Evolutionary conservation across 2,888 invertebrate genomes (phyloP), one percentile per base, ranked within the genome.

Genomic region (Amaurobius ferox): DNA sequence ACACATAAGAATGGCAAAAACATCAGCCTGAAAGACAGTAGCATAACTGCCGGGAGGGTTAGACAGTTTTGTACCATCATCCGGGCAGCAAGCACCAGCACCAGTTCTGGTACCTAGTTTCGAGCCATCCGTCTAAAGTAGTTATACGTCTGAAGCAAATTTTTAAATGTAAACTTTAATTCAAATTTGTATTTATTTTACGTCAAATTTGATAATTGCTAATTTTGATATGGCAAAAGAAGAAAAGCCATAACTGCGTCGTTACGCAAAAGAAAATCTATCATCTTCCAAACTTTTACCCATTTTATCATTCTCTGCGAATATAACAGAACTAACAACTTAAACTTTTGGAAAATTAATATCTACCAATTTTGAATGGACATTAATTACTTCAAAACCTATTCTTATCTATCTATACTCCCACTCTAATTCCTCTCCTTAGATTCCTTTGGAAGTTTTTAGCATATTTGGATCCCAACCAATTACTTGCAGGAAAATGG

Each of bases 401-500:
- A 30, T 39, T n/a, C 30, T 67, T 28, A 35, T n/a, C n/a, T n/a
- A 5, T 19, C 66, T 66, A 16, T 1, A 16, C 32, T 19, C 5
- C 67, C n/a, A 0, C 16, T 11, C 61, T 61, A 61, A 61, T 61
- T 61, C 61, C 16, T 16, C 16, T 16, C 16, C 16, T 2, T 67
- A 35, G 30, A 23, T 67, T 23, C 1, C 67, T 35, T 23, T 30
- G 7, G 2, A 23, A 67, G 35, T 61, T 61, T 55, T 67, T 28
- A 40, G 13, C 6, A 9, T 26, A 35, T 28, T 23, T 68, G n/a
- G 23, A 67, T 40, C 55, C 62, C 67, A 16, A 80, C 68, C 80
- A 80, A 80, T 80, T 74, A 80, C 80, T 74, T 67, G 39, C 61
- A 39, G 39, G 35, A 39, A 68, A 74, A 66, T 44, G 28, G 30